Percentiles rank a stretch among this genome's conserved stretches.
These are phyloP conservation scores for Tachycineta bicolor DNA, from an alignment of 2,113 vertebrate species.

Conservation along the genomic window DNA sequence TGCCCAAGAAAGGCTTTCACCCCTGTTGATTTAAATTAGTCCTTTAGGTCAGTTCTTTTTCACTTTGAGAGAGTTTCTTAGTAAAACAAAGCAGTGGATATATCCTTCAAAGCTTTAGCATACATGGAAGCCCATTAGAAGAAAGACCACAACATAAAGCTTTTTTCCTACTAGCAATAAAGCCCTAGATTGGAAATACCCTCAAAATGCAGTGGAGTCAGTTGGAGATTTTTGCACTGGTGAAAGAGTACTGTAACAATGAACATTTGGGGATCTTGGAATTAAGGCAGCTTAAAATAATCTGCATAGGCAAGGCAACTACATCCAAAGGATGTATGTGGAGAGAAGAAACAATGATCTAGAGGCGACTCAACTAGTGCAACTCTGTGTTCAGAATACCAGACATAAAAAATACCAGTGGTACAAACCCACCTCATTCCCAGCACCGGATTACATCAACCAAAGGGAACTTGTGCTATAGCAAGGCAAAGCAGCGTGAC, in stretches of 20 bases:
- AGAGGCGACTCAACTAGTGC: not conserved
- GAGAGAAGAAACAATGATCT: not conserved
- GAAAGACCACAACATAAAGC: not conserved
- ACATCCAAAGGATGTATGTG: not conserved
- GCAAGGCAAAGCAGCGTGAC: not conserved
- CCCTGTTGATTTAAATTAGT: not conserved
- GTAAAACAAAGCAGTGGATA: not conserved
- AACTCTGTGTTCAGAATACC: not conserved
- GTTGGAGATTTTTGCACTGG: not conserved
- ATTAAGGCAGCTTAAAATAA: not conserved
- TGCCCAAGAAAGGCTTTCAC: not conserved
- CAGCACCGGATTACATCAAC: not conserved
- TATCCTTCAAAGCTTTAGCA: not conserved
- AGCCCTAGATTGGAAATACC: not conserved
- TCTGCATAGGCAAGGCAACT: not conserved
- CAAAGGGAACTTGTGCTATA: not conserved
- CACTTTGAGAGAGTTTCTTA: not conserved
- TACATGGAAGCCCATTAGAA: not conserved
- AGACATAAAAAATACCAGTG: not conserved
- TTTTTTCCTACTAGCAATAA: not conserved
- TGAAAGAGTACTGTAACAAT: not conserved
- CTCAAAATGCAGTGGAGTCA: not conserved
- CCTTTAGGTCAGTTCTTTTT: not conserved
- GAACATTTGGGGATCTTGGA: not conserved
- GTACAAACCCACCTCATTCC: not conserved